Conservation (phyloP, 2,113 vertebrate species). For the Serilophus lunatus region DNA sequence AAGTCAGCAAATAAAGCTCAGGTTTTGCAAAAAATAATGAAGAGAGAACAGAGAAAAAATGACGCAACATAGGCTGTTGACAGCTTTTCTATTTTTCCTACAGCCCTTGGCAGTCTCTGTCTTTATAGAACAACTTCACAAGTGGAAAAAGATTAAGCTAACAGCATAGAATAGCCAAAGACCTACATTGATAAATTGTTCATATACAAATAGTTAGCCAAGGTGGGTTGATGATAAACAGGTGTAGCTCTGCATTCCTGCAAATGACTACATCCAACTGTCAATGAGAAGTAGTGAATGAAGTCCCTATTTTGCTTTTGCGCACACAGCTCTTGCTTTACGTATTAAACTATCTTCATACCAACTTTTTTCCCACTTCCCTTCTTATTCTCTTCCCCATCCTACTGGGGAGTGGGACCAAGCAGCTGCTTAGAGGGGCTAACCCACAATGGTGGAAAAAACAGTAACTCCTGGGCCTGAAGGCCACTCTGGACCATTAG, state of each 20-base stretch:
- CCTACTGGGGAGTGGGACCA: fast-evolving
- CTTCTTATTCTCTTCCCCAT: not conserved
- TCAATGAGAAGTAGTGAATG: too few species aligned
- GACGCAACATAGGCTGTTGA: not conserved
- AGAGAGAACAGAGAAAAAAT: not conserved
- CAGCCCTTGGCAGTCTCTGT: not conserved
- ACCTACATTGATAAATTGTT: not conserved
- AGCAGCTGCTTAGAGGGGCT: not conserved
- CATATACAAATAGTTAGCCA: not conserved
- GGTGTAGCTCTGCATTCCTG: too few species aligned
- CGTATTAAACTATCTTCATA: too few species aligned
- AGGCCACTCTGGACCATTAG: not conserved
- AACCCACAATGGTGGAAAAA: not conserved
- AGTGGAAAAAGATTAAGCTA: not conserved
- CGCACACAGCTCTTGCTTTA: too few species aligned
- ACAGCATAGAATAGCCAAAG: not conserved
- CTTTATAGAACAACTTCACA: not conserved
- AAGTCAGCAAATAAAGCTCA: not conserved
- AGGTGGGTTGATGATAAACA: not conserved
- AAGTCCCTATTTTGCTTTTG: too few species aligned
- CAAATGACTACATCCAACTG: too few species aligned
- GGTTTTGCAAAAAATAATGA: not conserved
- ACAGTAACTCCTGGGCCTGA: not conserved
- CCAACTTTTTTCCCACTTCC: too few species aligned
- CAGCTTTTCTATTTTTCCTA: not conserved